phyloP scores from a whole-genome alignment of 1,140 invertebrate species.

The Kradibia gibbosae region DNA sequence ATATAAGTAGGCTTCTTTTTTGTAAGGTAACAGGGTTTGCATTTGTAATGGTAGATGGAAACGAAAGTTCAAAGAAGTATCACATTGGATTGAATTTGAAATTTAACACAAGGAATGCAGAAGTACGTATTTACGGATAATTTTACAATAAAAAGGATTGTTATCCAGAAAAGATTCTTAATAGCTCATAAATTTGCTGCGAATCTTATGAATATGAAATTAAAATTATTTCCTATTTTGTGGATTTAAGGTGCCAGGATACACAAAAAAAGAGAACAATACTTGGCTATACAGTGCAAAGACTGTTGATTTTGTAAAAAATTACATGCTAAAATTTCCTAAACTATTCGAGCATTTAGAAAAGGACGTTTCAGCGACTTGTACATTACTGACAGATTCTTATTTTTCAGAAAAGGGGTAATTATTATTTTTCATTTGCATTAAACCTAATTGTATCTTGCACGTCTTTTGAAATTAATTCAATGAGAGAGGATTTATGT shows the following conservation, averaged over 20 bases:
- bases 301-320: slow-evolving; percentile 79
- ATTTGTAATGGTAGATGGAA: slow-evolving; percentile 74
- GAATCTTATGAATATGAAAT: too few relatives aligned
- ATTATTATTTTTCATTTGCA: slow-evolving; percentile 13
- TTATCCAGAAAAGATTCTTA: slow-evolving; percentile 44
- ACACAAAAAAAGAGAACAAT: slow-evolving; percentile 80
- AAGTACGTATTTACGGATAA: slow-evolving; percentile 71
- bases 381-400: slow-evolving; percentile 79
- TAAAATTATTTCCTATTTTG: slow-evolving; percentile 33
- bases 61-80: slow-evolving; percentile 73
- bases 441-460: too few relatives aligned
- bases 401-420: slow-evolving; percentile 74
- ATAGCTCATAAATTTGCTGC: too few relatives aligned
- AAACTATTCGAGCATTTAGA: slow-evolving; percentile 80
- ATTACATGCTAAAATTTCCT: slow-evolving; percentile 82
- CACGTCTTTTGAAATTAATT: too few relatives aligned
- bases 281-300: slow-evolving; percentile 90
- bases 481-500: too few relatives aligned
- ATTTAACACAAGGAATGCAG: slow-evolving; percentile 84
- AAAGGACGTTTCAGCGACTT: slow-evolving; percentile 65
- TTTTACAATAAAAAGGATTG: slow-evolving; percentile 28
- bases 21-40: slow-evolving; percentile 89
- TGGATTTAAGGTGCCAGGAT: slow-evolving; percentile 81
- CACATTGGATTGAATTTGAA: slow-evolving; percentile 96
- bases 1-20: slow-evolving; percentile 80